A percentile compares a stretch with the other conserved stretches of the same genome.
Evolutionary conservation across 2,888 invertebrate genomes (phyloP).

Genomic region (Dione juno): DNA sequence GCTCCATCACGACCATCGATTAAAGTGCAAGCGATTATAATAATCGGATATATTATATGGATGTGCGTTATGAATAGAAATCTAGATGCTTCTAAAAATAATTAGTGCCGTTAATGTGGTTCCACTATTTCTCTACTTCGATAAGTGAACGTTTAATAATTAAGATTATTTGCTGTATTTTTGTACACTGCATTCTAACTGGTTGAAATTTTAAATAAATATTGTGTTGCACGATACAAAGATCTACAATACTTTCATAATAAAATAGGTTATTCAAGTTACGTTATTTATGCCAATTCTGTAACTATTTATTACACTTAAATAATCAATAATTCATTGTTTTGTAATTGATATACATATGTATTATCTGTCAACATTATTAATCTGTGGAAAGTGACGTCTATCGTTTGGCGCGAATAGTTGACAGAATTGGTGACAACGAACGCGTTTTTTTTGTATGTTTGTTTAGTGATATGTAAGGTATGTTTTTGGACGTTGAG

Average conservation of each 20-base stretch:
- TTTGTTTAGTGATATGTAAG: conserved; percentile 71
- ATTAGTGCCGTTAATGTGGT: conserved; percentile 65
- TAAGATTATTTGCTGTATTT: conserved; percentile 71
- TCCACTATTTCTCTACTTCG: conserved; percentile 58
- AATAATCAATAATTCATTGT: conserved; percentile 35
- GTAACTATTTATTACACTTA: conserved; percentile 35
- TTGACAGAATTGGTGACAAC: conserved; percentile 48
- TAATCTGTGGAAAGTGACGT: conserved; percentile 37
- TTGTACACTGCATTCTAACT: conserved; percentile 62
- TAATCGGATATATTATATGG: conserved; percentile 60
- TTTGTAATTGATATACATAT: conserved; percentile 28
- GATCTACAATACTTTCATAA: conserved; percentile 27
- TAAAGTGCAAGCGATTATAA: conserved; percentile 44
- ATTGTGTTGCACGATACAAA: conserved; percentile 36
- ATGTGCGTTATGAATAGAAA: conserved; percentile 73
- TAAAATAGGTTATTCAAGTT: conserved; percentile 30
- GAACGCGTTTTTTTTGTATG: conserved; percentile 47
- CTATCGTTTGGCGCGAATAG: conserved; percentile 38
- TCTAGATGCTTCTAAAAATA: conserved; percentile 74
- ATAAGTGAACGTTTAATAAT: conserved; percentile 54
- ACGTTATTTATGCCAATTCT: conserved; percentile 43
- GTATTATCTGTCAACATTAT: conserved; percentile 32
- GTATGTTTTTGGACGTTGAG: conserved; percentile 78
- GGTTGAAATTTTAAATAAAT: conserved; percentile 28
- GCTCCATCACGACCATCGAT: conserved; percentile 40